Evolutionary conservation across 2,113 vertebrate species (phyloP), one percentile per base, ranked within the genome.

Genomic region (Polypterus senegalus): DNA sequence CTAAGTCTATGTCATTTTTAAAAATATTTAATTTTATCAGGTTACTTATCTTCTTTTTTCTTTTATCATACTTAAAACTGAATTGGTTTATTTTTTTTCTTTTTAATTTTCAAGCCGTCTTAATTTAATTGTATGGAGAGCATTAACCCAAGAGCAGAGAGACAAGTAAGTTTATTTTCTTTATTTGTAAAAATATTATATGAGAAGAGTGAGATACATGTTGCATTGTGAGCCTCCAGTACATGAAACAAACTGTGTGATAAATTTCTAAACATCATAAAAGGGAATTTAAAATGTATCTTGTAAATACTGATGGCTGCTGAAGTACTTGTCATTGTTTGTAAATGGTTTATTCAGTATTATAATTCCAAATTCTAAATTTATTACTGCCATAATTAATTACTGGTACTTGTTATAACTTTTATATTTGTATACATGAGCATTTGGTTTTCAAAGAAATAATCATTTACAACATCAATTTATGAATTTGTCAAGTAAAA

Each of bases 61-160:
- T 70, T 5, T 57, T 75, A n/a, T 70, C 61, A 56, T 59, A 48
- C 69, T 69, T 6, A 67, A 47, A 47, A 53, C 48, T 57, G 48
- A 45, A 9, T 60, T 6, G 44, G 61, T 62, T 73, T 6, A 46
- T 59, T 3, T 58, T 69, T 77, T 63, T 1, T 68, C 74, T 74
- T 67, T 59, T 66, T 77, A 72, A 56, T 63, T 47, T 55, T 73
- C 81, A 46, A 91, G 89, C 64, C 80, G 74, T 8, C 78, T 90
- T 61, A 82, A 87, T 76, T 67, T 76, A 63, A 59, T 89, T 60
- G 62, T 86, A 58, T 90, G 87, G 88, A 82, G 66, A 79, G 82
- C 76, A 4, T 69, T 90, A 5, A 69, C 85, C 68, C 74, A 79
- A 70, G 82, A 88, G 27, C 87, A 86, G 72, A 88, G 68, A 79